Evolutionary conservation across 2,113 vertebrate genomes (phyloP).

Genomic region (Nycticebus coucang): DNA sequence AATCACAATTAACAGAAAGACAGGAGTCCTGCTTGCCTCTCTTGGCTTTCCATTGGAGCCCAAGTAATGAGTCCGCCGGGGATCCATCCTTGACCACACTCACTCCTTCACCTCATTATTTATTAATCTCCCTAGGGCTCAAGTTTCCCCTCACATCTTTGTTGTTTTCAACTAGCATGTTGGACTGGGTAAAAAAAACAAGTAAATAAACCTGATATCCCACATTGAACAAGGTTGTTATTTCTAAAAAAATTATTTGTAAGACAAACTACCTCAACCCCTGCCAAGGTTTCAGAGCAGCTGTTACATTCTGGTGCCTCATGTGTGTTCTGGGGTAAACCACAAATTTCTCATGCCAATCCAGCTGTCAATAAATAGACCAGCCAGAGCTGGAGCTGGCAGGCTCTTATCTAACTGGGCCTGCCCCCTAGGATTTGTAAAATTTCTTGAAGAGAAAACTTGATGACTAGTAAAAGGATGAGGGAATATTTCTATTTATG

Average conservation of each 20-base stretch:
- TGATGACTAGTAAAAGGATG: not conserved
- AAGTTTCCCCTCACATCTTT: not conserved
- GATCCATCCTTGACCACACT: rapidly evolving
- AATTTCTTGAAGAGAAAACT: conserved; percentile 37
- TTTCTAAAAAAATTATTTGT: not conserved
- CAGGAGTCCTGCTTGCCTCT: not conserved
- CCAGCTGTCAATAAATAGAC: not conserved
- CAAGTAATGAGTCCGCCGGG: rapidly evolving
- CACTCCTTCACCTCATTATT: not conserved
- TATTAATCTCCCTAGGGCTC: not conserved
- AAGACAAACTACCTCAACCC: not conserved
- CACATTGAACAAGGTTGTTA: not conserved
- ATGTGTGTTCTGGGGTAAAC: not conserved
- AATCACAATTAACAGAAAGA: not conserved
- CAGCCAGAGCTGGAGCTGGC: not conserved
- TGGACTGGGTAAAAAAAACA: not conserved
- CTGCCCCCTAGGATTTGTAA: not conserved
- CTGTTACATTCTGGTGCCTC: not conserved
- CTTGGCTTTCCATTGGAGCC: not conserved
- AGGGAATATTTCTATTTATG: not conserved
- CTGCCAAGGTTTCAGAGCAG: not conserved
- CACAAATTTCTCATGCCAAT: rapidly evolving
- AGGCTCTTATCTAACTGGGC: not conserved
- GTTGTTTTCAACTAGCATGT: not conserved
- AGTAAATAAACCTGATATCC: not conserved